Base-by-base conservation (phyloP, 2,797 vertebrate genomes). In the Platalea minor region DNA sequence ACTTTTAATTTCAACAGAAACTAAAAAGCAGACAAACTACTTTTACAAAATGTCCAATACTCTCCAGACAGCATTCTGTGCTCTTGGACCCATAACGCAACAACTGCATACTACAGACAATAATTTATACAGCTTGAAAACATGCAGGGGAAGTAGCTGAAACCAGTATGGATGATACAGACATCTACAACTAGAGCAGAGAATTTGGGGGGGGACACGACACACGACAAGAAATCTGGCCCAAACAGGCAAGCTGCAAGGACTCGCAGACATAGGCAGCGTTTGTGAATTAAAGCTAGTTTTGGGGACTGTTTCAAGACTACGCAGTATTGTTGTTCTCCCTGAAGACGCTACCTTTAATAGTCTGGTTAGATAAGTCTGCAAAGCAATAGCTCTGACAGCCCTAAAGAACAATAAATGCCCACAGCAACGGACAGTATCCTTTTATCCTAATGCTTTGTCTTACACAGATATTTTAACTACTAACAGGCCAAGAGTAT, bases 401-500 rank as follows among this genome's bases (percentile, higher is more conserved):
- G 73, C 39, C 65, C 63, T 45, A 54, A 29, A 93, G 91, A 94
- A 96, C 96, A 94, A 95, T 79, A 75, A 43, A 94, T 41, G 45
- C 56, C 53, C 53, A 35, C 83, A 95, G 96, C 94, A 94, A 93
- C 74, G 39, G 82, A 82, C 54, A 92, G 70, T 84, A 90, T 86
- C 85, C 87, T 76, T 60, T 97, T 95, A 93, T 91, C 93, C 70
- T 68, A 72, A 74, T 91, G 94, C 93, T 95, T 48, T 73, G 95
- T 91, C 95, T 93, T 46, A 86, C 61, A 75, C 41, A 92, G 43
- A 21, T n/a, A 50, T n/a, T 33, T 93, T 94, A 83, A 80, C 69
- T 93, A 76, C 93, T 77, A 95, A 96, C 93, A 94, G 95, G 91
- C 76, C 81, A 82, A 82, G 80, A 85, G 87, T 96, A 95, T 63